phyloP scores from a whole-genome alignment of 2,797 vertebrate genomes.

The Halcyon smyrnensis region DNA sequence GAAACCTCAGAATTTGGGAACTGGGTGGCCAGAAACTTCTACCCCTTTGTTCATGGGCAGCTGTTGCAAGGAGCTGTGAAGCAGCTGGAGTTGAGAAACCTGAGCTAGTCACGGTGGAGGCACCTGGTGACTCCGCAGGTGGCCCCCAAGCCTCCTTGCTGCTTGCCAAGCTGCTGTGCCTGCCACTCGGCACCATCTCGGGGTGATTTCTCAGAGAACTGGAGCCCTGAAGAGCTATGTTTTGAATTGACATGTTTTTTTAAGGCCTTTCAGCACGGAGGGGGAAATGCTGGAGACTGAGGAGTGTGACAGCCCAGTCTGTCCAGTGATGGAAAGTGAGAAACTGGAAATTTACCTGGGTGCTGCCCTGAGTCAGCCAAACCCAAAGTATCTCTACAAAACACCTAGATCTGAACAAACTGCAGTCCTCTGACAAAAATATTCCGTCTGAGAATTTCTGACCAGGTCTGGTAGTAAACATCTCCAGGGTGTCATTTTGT shows the following conservation, averaged over 20 bases:
- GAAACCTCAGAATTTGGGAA: not conserved
- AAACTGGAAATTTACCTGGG: constrained; percentile 47
- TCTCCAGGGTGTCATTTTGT: not conserved
- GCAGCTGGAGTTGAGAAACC: not conserved
- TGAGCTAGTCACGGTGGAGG: rapidly evolving
- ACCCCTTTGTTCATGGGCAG: not conserved
- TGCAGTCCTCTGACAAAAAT: constrained; percentile 6
- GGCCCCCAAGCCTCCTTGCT: not conserved
- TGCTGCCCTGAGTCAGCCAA: constrained; percentile 7
- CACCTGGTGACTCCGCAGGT: constrained; percentile 5
- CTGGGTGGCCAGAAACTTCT: not conserved
- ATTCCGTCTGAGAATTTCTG: constrained; percentile 58
- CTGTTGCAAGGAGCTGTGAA: not conserved
- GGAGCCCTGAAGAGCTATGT: not conserved
- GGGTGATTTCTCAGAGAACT: not conserved
- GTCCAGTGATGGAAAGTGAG: not conserved
- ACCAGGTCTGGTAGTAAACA: constrained; percentile 33
- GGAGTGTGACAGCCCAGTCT: not conserved
- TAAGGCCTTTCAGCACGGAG: not conserved
- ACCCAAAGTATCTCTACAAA: not conserved
- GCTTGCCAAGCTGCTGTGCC: not conserved
- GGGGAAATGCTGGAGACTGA: rapidly evolving
- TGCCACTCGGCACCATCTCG: not conserved
- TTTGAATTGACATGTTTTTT: not conserved
- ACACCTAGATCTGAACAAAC: constrained; percentile 10